A percentile compares a stretch with the other conserved stretches of the same genome.
These are phyloP conservation scores for Stegophylla sp. DNA, from an alignment of 2,888 invertebrate species.

Conservation along the genomic window DNA sequence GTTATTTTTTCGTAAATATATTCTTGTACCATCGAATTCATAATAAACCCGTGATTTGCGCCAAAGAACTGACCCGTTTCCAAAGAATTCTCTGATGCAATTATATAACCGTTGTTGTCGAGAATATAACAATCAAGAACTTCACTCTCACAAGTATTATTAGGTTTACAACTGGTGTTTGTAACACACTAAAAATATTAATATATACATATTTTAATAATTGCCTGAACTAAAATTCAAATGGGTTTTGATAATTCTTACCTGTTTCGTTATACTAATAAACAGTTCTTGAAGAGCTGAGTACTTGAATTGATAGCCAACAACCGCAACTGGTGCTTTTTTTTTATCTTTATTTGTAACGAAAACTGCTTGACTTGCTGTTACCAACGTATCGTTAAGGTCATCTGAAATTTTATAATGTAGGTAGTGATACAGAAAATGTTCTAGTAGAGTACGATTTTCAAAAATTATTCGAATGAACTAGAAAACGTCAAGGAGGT, in stretches of 20 bases:
- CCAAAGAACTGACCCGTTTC: slow-evolving; percentile 89
- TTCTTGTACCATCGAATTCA: slow-evolving; percentile 76
- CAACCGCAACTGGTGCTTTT: slow-evolving; percentile 69
- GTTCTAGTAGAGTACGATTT: no score
- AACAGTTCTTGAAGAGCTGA: slow-evolving; percentile 78
- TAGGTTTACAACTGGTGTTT: slow-evolving; percentile 41
- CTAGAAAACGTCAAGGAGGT: no score
- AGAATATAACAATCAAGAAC: slow-evolving; percentile 90
- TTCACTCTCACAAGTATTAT: slow-evolving; percentile 75
- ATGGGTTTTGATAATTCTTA: slow-evolving; percentile 63
- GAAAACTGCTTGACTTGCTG: slow-evolving; percentile 84
- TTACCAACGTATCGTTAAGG: slow-evolving; percentile 78
- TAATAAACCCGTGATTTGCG: slow-evolving; percentile 72
- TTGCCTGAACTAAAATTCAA: not conserved
- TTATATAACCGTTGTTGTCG: slow-evolving; percentile 92
- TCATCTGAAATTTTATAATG: slow-evolving; percentile 49
- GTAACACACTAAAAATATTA: slow-evolving; percentile 41
- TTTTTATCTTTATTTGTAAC: slow-evolving; percentile 63
- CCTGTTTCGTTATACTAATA: slow-evolving; percentile 78
- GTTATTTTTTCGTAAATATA: slow-evolving; percentile 78
- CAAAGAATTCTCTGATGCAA: slow-evolving; percentile 75
- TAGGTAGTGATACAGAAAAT: no score
- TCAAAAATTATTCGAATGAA: no score
- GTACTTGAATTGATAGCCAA: slow-evolving; percentile 81
- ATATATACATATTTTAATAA: not conserved